These are phyloP conservation scores for Mallotus villosus DNA, from an alignment of 2,797 vertebrate species.

Conservation along the genomic window DNA sequence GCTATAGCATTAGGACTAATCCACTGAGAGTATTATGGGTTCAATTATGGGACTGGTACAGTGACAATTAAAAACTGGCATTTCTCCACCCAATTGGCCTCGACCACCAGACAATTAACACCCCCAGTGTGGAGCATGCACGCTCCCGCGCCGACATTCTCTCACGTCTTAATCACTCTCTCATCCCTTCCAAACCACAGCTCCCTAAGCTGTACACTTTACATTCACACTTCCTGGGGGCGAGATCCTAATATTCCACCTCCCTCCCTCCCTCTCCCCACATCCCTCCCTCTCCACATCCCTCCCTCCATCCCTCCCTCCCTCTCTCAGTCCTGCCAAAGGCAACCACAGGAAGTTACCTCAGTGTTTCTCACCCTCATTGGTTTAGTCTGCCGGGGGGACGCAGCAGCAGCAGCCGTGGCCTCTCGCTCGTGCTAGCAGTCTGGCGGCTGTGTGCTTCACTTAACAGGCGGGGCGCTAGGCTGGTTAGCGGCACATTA, in stretches of 20 bases:
- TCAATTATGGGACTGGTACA: too few species aligned
- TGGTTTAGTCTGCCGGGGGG: too few species aligned
- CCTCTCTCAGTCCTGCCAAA: background rate
- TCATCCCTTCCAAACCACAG: conserved; percentile 25
- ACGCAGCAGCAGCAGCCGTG: too few species aligned
- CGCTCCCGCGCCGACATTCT: background rate
- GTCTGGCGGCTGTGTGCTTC: background rate
- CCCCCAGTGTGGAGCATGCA: too few species aligned
- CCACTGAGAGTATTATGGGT: too few species aligned
- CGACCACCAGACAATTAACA: too few species aligned
- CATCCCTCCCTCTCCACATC: background rate
- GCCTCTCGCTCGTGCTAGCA: background rate
- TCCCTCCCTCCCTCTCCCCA: background rate
- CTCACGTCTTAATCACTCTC: background rate
- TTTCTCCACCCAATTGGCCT: too few species aligned
- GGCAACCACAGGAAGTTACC: too few species aligned
- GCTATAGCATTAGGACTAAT: too few species aligned
- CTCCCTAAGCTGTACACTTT: conserved; percentile 32
- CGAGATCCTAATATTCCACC: conserved; percentile 45
- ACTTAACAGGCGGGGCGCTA: background rate
- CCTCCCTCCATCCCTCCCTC: background rate
- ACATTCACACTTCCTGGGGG: conserved; percentile 48
- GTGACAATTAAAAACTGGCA: too few species aligned
- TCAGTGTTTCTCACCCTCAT: too few species aligned
- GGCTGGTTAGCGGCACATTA: background rate